Evolutionary conservation across 2,113 vertebrate genomes (phyloP).

Genomic region (Cyrtonyx montezumae): DNA sequence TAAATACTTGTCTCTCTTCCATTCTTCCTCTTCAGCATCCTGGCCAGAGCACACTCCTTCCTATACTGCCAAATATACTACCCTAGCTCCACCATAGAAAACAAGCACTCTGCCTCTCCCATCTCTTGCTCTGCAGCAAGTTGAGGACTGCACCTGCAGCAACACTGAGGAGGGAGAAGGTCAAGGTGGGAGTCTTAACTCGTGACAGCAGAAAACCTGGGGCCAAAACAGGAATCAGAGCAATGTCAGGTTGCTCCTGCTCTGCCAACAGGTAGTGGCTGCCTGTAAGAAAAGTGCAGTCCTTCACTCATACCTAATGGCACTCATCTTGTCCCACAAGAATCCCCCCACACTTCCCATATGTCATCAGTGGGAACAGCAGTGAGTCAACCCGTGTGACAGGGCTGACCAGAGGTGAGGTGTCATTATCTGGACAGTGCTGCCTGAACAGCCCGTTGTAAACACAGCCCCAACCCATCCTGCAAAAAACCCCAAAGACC

Average conservation of each 20-base stretch:
- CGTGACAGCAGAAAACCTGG: background rate
- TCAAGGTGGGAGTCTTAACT: background rate
- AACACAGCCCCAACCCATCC: background rate
- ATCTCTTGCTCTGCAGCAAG: background rate
- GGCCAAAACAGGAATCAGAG: background rate
- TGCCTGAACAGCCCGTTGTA: background rate
- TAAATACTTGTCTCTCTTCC: background rate
- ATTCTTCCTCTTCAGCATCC: background rate
- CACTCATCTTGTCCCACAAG: background rate
- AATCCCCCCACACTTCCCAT: background rate
- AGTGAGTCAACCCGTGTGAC: background rate
- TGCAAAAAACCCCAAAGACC: background rate
- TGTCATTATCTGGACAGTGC: background rate
- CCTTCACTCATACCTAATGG: background rate
- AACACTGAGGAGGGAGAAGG: background rate
- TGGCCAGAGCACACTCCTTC: conserved; percentile 32
- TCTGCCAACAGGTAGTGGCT: background rate
- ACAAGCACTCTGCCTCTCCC: background rate
- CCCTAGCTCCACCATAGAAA: background rate
- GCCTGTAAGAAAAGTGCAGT: background rate
- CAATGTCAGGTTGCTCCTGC: background rate
- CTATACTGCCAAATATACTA: background rate
- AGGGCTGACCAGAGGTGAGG: background rate
- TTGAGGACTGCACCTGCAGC: background rate
- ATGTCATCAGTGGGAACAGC: background rate